Conservation (phyloP, 2,797 vertebrate species). For the Sebastes flavidus region DNA sequence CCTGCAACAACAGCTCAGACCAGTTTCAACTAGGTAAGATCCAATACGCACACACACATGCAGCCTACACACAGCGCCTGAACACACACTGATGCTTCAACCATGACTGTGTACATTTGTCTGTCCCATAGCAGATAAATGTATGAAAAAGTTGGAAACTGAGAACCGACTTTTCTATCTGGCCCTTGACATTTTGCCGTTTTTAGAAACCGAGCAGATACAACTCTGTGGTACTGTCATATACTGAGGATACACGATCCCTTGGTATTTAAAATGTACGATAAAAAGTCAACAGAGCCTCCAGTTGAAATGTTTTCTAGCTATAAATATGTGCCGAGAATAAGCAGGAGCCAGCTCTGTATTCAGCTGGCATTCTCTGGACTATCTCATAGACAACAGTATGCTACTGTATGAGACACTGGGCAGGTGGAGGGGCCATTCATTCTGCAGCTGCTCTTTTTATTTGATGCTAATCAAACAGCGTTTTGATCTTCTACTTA, state of each 20-base stretch:
- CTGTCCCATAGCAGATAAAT: constrained; percentile 8
- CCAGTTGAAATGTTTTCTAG: constrained; percentile 34
- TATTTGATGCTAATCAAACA: constrained; percentile 41
- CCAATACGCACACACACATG: not conserved
- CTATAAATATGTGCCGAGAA: constrained; percentile 63
- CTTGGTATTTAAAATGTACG: constrained; percentile 38
- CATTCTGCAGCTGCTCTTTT: constrained; percentile 28
- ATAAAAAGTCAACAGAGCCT: constrained; percentile 42
- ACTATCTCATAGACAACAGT: constrained; percentile 45
- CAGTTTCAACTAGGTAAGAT: constrained; percentile 94
- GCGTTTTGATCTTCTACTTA: constrained; percentile 10
- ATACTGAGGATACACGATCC: not conserved
- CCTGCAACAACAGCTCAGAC: constrained; percentile 93
- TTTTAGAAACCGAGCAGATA: constrained; percentile 5
- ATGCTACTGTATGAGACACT: constrained; percentile 47
- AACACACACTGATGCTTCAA: constrained; percentile 11
- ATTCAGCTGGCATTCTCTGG: constrained; percentile 51
- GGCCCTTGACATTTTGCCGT: not conserved
- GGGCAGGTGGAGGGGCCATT: constrained; percentile 24
- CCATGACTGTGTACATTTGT: constrained; percentile 14
- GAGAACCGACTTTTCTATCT: constrained; percentile 3
- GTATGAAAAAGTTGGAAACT: not conserved
- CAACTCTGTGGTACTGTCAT: constrained; percentile 1
- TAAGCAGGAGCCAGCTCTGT: constrained; percentile 53
- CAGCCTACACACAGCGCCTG: not conserved